Conservation (phyloP, 2,113 vertebrate species). For the Onychostruthus taczanowskii region DNA sequence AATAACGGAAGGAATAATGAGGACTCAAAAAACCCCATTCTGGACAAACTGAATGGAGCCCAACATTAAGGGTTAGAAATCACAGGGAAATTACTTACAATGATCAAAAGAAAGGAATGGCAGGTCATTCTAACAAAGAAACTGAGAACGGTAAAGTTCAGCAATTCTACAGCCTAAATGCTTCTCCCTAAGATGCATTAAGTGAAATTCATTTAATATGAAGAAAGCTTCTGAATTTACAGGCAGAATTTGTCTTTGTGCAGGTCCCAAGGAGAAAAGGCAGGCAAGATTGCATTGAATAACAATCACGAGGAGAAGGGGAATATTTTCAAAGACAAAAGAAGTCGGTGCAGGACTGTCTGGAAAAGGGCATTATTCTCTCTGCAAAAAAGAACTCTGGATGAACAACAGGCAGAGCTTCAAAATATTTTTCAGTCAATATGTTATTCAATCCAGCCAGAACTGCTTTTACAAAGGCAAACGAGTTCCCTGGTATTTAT, state of each 20-base stretch:
- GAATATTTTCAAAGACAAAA: slow-evolving; percentile 9
- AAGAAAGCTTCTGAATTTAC: slow-evolving; percentile 15
- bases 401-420: slow-evolving; percentile 1
- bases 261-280: not conserved
- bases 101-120: not conserved
- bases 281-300: not conserved
- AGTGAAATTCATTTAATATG: not conserved
- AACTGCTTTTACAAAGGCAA: not conserved
- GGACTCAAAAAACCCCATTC: not conserved
- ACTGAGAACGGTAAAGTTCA: not conserved
- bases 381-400: not conserved
- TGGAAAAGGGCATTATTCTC: not conserved
- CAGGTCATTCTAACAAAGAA: not conserved
- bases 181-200: not conserved
- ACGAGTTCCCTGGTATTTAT: not conserved
- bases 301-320: not conserved
- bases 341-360: not conserved
- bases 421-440: not conserved
- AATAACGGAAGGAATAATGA: not conserved
- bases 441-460: not conserved
- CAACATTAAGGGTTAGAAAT: not conserved
- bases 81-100: not conserved
- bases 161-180: not conserved
- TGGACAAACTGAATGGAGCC: not conserved
- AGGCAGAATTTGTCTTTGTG: slow-evolving; percentile 42